These are phyloP conservation scores for Formicarius rufipectus DNA, from an alignment of 2,113 vertebrate genomes.

Conservation along the genomic window DNA sequence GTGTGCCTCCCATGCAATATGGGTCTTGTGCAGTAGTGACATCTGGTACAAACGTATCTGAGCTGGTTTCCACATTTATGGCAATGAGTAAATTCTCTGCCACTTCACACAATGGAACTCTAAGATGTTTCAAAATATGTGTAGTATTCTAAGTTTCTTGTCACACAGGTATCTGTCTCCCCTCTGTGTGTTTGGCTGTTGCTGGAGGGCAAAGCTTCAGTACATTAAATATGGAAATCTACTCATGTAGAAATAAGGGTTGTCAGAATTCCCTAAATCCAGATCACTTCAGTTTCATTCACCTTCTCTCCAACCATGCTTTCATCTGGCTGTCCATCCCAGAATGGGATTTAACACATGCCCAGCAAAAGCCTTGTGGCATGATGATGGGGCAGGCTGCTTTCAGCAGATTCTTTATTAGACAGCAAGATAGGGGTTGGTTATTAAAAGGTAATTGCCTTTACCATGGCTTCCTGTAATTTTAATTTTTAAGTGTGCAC, in stretches of 20 bases:
- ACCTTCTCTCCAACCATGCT: background rate
- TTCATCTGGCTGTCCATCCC: background rate
- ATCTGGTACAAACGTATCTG: background rate
- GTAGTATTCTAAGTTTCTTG: background rate
- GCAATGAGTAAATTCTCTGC: background rate
- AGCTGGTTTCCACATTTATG: background rate
- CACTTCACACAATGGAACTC: background rate
- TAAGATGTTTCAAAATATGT: background rate
- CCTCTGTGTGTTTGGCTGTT: background rate
- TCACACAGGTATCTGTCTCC: background rate
- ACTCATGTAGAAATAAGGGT: background rate
- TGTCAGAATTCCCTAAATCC: background rate
- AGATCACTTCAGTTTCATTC: background rate
- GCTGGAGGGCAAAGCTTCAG: background rate
- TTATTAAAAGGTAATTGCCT: background rate
- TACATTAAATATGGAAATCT: background rate
- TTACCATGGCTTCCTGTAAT: background rate
- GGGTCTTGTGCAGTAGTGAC: too few relatives aligned
- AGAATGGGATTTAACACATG: background rate
- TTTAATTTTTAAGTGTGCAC: background rate
- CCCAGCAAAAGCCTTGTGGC: background rate
- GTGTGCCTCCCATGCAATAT: fast-evolving
- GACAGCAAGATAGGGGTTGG: background rate
- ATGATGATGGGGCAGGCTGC: background rate
- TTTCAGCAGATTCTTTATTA: background rate